Percentiles rank a stretch among this genome's conserved stretches.
Conservation (phyloP, 2,113 vertebrate genomes). For the Daboia siamensis region DNA sequence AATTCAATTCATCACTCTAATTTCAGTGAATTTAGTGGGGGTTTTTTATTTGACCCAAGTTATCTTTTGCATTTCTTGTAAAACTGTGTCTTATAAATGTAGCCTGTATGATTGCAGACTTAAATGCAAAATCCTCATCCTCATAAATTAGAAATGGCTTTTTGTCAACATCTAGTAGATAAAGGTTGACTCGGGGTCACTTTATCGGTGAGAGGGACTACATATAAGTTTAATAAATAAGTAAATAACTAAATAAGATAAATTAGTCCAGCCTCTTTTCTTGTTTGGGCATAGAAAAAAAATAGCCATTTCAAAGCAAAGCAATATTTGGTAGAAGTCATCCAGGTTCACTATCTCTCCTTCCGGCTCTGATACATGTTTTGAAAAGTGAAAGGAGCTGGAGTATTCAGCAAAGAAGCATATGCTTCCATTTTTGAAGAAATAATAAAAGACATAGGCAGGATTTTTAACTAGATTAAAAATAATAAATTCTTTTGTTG, state of each 20-base stretch:
- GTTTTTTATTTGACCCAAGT: neutral
- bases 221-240: neutral
- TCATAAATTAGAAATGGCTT: neutral
- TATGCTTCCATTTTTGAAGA: neutral
- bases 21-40: neutral
- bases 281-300: neutral
- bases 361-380: neutral
- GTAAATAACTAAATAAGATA: neutral
- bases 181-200: neutral
- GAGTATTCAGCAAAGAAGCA: neutral
- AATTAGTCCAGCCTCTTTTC: neutral
- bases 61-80: neutral
- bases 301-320: neutral
- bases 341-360: neutral
- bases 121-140: neutral
- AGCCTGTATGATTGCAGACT: neutral
- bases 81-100: neutral
- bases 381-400: neutral
- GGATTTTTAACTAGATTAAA: neutral
- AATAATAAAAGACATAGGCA: neutral
- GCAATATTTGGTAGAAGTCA: neutral
- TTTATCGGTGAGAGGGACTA: neutral
- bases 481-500: neutral
- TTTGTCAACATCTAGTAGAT: neutral
- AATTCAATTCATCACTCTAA: neutral